Base-by-base conservation (phyloP, 2,797 vertebrate genomes). In the Garrulus glandarius region DNA sequence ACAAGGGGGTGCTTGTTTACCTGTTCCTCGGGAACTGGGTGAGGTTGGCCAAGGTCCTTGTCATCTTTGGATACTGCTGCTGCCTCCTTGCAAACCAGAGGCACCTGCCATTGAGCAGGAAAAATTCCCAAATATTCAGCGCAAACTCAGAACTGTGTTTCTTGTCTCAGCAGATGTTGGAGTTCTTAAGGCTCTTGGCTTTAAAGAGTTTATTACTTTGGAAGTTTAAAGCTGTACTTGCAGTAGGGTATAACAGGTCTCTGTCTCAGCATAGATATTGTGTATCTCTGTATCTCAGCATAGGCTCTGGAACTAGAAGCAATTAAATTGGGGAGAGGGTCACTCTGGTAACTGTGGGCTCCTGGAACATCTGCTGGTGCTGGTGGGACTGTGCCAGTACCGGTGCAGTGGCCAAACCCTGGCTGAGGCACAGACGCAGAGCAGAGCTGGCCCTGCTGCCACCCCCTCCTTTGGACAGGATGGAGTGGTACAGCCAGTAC, bases 161-260 rank as follows among this genome's bases (percentile, higher is more conserved):
- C 82, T 74, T 43, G 56, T 88, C 67, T 93, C 67, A 37, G 67
- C 74, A 84, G 70, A 41, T 37, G 70, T 26, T 21, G 61, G 70
- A 37, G 46, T 79, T 60, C 26, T 94, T 96, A 97, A 97, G 96
- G 97, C 93, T 97, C 92, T 93, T 82, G 93, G 93, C 80, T 95
- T 94, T 84, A 36, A n/a, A 50, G 82, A 83, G 83, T 90, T 95
- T 37, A 92, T 91, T 81, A 86, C 95, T 87, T 90, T 79, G 95
- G 92, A 34, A 39, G 70, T 60, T 95, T 88, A 93, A 95, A 84
- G 91, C 86, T 87, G 61, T 60, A 39, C 59, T 26, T 1, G 70
- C 78, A 65, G 52, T 11, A 87, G 41, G 56, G 43, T 74, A 1
- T 32, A 37, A 79, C 43, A 27, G 87, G 57, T 15, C 80, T 92